Evolutionary conservation across 2,797 vertebrate species (phyloP).

Genomic region (Peromyscus melanophrys): DNA sequence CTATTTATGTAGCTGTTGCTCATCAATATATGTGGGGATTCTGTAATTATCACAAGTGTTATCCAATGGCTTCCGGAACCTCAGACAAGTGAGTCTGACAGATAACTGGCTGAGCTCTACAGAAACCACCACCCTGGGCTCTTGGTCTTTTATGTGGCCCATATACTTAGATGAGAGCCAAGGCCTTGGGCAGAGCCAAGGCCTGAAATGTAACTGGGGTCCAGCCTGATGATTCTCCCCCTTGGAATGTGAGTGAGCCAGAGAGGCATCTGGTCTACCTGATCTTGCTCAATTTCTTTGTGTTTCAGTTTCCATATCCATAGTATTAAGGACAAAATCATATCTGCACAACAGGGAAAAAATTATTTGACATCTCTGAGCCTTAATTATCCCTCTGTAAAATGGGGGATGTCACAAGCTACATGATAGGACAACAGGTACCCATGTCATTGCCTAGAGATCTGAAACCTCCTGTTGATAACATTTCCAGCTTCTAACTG

Average conservation of each 20-base stretch:
- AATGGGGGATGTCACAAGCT: not conserved
- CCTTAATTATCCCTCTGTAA: not conserved
- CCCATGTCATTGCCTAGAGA: not conserved
- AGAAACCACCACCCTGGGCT: not conserved
- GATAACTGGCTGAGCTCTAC: not conserved
- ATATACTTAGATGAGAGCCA: not conserved
- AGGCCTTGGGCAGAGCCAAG: not conserved
- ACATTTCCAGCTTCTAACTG: not conserved
- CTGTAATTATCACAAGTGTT: conserved; percentile 74
- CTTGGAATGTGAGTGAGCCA: not conserved
- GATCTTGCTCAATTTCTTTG: not conserved
- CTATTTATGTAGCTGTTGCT: conserved; percentile 81
- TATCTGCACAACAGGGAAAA: not conserved
- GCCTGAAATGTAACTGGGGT: not conserved
- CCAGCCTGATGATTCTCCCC: not conserved
- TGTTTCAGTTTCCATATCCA: not conserved
- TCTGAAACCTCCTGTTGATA: not conserved
- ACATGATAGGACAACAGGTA: not conserved
- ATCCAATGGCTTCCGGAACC: conserved; percentile 66
- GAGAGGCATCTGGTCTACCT: not conserved
- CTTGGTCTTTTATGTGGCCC: not conserved
- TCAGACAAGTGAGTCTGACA: conserved; percentile 63
- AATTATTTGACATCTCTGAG: not conserved
- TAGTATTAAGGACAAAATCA: not conserved
- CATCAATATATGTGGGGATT: conserved; percentile 79